Base-by-base conservation (phyloP, 2,797 vertebrate genomes). In the Myoxocephalus aenaeus region DNA sequence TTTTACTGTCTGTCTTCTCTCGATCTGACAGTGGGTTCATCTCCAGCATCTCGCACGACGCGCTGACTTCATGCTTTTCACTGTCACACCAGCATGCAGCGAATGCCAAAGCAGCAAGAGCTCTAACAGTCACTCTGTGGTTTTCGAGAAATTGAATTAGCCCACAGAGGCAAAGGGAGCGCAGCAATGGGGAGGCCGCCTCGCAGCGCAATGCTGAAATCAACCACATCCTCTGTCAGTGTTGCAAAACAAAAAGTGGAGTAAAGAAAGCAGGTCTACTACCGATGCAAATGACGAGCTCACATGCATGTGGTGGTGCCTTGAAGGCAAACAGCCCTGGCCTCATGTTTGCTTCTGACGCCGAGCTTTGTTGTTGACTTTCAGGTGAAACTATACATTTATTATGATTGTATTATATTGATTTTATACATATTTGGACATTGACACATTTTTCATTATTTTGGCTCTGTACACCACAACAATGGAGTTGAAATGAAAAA, bases 171-270 rank as follows among this genome's bases (percentile, higher is more conserved):
- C 61, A 48, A 75, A 66, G 40, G 65, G 75, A 90, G 83, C 36
- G 15, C 65, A 67, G 86, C 71, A 54, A 25, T 20, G 69, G 75
- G 7, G 73, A 84, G 69, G 73, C 62, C 29, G 51, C 65, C 74
- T 77, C 29, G 18, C 68, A 75, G 79, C 17, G 5, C n/a, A 38
- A 81, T 80, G 82, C 84, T 66, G 58, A 89, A 89, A 86, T 78
- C 80, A 86, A 92, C 91, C 91, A 92, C 91, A 91, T 92, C 89
- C 90, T 90, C 82, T 90, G 79, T 82, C 59, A 67, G 18, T 34
- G 79, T 62, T 79, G 81, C 86, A 89, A 85, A 83, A 83, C 78
- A 82, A 53, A 84, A 85, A 67, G 75, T 75, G 83, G 78, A 84
- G 71, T 70, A 68, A 69, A 62, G 65, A 82, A 73, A 76, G 78